phyloP scores from a whole-genome alignment of 2,888 invertebrate genomes.

The Rotaria socialis region DNA sequence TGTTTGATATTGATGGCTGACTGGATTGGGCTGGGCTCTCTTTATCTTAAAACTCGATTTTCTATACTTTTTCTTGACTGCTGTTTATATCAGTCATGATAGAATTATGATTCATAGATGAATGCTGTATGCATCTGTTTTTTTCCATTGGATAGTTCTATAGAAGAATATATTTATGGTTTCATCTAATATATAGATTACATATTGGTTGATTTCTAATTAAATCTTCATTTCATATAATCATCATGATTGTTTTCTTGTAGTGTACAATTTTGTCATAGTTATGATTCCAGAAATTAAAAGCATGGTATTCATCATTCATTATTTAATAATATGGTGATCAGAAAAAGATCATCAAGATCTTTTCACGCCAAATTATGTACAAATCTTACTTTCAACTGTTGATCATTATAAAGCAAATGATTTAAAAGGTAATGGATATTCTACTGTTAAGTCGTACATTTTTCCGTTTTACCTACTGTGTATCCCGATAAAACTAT shows the following conservation, averaged over 20 bases:
- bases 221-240: no score
- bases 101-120: not conserved
- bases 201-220: no score
- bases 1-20: not conserved
- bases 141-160: not conserved
- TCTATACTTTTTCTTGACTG: no score
- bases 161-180: not conserved
- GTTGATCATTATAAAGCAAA: conserved; percentile 39
- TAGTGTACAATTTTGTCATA: no score
- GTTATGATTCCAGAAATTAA: no score
- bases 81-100: no score
- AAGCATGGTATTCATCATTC: no score
- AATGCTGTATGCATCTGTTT: not conserved
- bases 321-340: no score
- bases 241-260: no score
- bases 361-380: conserved; percentile 16
- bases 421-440: not conserved
- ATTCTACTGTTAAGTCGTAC: conserved; percentile 38
- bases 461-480: not conserved
- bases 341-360: conserved; percentile 36
- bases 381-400: conserved; percentile 7
- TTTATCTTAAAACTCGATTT: no score
- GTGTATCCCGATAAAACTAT: not conserved
- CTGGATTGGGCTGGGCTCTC: no score
- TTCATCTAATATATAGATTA: not conserved